Conservation (phyloP, 2,797 vertebrate genomes). For the Sarcophilus harrisii region DNA sequence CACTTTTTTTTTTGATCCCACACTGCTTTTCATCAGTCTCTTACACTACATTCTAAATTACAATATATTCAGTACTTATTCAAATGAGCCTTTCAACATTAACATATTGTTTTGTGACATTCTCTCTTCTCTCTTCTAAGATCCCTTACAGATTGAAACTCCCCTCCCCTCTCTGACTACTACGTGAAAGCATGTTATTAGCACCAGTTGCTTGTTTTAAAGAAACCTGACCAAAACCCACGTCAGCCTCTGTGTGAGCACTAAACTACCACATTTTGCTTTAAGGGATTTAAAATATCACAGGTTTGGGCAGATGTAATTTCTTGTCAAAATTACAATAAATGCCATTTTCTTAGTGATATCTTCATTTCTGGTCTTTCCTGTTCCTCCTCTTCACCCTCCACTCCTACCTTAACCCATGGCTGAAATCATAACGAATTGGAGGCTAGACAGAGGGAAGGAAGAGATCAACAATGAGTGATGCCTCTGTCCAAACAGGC, state of each 20-base stretch:
- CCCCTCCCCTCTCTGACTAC: neutral
- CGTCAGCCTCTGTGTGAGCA: constrained; percentile 49
- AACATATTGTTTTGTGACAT: neutral
- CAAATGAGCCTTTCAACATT: neutral
- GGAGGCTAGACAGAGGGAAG: constrained; percentile 45
- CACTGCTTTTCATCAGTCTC: neutral
- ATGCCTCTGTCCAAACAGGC: constrained; percentile 34
- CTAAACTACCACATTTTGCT: constrained; percentile 38
- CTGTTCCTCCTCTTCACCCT: constrained; percentile 14
- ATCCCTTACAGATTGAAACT: neutral
- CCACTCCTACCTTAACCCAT: neutral
- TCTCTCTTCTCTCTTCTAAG: neutral
- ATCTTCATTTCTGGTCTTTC: constrained; percentile 66
- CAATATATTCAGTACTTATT: neutral
- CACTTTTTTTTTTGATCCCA: neutral
- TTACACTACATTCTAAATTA: neutral
- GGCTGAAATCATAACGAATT: constrained; percentile 67
- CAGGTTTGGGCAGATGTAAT: constrained; percentile 41
- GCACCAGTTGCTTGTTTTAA: neutral
- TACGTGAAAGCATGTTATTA: fast-evolving
- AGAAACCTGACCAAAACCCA: constrained; percentile 41
- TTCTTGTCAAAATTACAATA: constrained; percentile 67
- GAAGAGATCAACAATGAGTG: constrained; percentile 68
- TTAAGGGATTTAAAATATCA: constrained; percentile 61
- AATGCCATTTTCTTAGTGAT: constrained; percentile 65